Evolutionary conservation across 1,140 invertebrate species (phyloP), one percentile per base, ranked within the genome.

Genomic region (Uloborus diversus): DNA sequence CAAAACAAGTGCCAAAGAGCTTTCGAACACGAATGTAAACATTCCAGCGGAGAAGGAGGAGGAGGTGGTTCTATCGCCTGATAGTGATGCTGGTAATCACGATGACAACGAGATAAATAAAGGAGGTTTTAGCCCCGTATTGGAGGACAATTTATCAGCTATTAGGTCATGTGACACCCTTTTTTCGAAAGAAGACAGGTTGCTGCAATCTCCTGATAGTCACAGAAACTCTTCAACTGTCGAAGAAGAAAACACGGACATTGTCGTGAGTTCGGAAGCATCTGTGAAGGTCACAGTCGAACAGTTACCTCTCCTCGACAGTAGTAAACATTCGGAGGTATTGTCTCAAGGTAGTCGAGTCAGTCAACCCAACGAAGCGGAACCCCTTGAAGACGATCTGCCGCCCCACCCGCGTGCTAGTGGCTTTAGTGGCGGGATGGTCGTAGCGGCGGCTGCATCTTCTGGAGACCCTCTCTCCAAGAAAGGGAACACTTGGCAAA

Each of bases 1-100:
- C 70, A 73, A 62, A 73, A 4, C 57, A 47, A 73, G 70, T 73
- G 70, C 70, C 70, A 73, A 73, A 73, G 70, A 73, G 32, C 30
- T 59, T 35, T 14, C 56, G 7, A 20, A 53, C 23, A 14, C 23
- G 17, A 47, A 17, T 20, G 20, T 47, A 30, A 32, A 33, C 27
- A 73, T 9, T 62, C 7, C 17, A 1, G 20, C 33, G 25, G 0
- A 9, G 14, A 53, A 56, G 28, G 20, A 69, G 20, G 33, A 64
- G n/a, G 53, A 57, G 51, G 20, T 59, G 1, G 20, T 13, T 11
- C 35, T 53, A 32, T 33, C 57, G 27, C 57, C 70, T 49, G 70
- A 53, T 5, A 20, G 32, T 14, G 56, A 42, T n/a, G 70, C 42
- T 35, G 70, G 32, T 35, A 73, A 62, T 23, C 62, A 35, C n/a